phyloP scores from a whole-genome alignment of 23 tunicate species.

The Corella eumyota region DNA sequence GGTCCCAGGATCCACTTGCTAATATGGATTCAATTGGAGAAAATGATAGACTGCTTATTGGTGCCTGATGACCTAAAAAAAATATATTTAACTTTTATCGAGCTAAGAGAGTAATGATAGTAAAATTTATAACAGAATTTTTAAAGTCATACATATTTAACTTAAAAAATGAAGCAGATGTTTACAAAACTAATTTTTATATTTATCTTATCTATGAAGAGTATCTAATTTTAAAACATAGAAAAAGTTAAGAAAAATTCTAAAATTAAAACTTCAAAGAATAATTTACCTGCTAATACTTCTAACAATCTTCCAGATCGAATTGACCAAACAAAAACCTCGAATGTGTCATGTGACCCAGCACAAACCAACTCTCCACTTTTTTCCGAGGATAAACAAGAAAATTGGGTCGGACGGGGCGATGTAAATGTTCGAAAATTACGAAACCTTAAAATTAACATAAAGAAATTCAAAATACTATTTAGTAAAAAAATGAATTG shows the following conservation, averaged over 20 bases:
- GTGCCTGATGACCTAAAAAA: constrained; percentile 86
- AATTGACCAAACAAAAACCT: constrained; percentile 73
- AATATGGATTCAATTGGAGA: constrained; percentile 43
- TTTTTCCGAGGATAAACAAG: constrained; percentile 37
- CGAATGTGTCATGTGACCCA: constrained; percentile 76
- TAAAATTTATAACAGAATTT: too few species aligned
- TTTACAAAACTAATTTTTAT: too few species aligned
- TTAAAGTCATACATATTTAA: too few species aligned
- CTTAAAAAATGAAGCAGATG: too few species aligned
- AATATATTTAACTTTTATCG: background rate
- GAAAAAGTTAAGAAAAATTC: too few species aligned
- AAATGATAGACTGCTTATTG: constrained; percentile 52
- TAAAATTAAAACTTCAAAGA: too few species aligned
- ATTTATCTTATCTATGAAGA: too few species aligned
- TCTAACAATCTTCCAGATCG: constrained; percentile 71
- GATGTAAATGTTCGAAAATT: constrained; percentile 80
- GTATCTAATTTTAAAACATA: too few species aligned
- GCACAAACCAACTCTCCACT: constrained; percentile 64
- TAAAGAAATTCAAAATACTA: too few species aligned
- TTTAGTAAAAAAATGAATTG: too few species aligned
- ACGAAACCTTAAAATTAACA: too few species aligned
- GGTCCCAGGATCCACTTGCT: constrained; percentile 92
- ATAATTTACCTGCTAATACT: constrained; percentile 47
- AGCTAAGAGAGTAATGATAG: too few species aligned
- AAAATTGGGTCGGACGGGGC: constrained; percentile 71